A percentile compares a stretch with the other conserved stretches of the same genome.
Conservation (phyloP, 2,888 invertebrate species). For the Metacarcinus magister region DNA sequence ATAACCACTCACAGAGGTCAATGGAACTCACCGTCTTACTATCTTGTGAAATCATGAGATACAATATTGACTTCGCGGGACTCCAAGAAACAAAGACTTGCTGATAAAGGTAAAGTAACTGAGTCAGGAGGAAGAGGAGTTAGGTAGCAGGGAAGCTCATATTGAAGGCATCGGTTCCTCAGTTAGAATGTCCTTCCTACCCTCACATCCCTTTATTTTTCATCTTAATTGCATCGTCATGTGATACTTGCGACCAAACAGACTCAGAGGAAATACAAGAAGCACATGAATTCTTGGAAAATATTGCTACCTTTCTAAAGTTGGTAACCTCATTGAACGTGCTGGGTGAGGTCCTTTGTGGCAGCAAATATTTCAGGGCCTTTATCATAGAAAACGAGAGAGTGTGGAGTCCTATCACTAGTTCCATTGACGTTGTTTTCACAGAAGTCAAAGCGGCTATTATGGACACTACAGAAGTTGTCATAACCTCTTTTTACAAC, state of each 20-base stretch:
- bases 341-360: too few relatives aligned
- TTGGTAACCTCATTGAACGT: too few relatives aligned
- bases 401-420: neutral
- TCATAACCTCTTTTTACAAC: neutral
- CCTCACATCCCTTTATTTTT: neutral
- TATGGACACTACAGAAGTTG: neutral
- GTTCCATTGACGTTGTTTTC: neutral
- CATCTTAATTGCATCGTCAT: neutral
- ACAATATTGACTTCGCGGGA: neutral
- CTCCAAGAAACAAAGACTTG: neutral
- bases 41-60: neutral
- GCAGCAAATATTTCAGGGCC: too few relatives aligned
- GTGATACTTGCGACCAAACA: neutral
- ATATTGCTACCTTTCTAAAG: too few relatives aligned
- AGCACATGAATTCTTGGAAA: too few relatives aligned
- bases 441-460: neutral
- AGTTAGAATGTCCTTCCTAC: neutral
- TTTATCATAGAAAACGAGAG: too few relatives aligned
- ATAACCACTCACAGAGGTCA: neutral
- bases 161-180: neutral
- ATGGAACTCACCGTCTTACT: neutral
- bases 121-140: neutral
- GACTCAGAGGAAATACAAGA: too few relatives aligned
- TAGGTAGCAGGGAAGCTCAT: neutral
- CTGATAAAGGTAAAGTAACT: neutral